A percentile compares a stretch with the other conserved stretches of the same genome.
Evolutionary conservation across 2,888 invertebrate species (phyloP).

Genomic region (Eupithecia dodoneata): DNA sequence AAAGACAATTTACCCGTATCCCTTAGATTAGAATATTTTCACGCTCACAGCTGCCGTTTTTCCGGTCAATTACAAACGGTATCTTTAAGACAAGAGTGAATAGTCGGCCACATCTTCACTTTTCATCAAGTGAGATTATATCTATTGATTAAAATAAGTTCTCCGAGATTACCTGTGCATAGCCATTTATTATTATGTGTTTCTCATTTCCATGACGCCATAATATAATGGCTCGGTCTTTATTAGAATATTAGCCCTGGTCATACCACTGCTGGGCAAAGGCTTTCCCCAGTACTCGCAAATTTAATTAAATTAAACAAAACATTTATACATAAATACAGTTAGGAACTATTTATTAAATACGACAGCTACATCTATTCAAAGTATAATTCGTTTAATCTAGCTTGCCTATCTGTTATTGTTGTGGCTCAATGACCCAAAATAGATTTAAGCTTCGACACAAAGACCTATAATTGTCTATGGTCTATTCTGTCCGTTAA

Average conservation of each 20-base stretch:
- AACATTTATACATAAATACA: background rate
- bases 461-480: background rate
- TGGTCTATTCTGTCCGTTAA: background rate
- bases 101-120: too few species aligned
- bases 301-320: background rate
- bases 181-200: background rate
- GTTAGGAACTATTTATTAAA: background rate
- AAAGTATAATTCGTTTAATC: background rate
- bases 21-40: background rate
- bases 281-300: background rate
- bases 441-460: slow-evolving; percentile 1
- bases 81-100: too few species aligned
- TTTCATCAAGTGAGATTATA: too few species aligned
- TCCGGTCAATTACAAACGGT: too few species aligned
- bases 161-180: background rate
- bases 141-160: background rate
- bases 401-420: background rate
- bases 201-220: too few species aligned
- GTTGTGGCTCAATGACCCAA: background rate
- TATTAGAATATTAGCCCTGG: too few species aligned
- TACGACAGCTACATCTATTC: background rate
- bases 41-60: too few species aligned
- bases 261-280: too few species aligned
- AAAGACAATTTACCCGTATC: background rate
- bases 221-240: too few species aligned